Percentiles rank a stretch among this genome's conserved stretches.
Evolutionary conservation across 2,113 vertebrate genomes (phyloP).

Genomic region (Chlorodrepanis virens): DNA sequence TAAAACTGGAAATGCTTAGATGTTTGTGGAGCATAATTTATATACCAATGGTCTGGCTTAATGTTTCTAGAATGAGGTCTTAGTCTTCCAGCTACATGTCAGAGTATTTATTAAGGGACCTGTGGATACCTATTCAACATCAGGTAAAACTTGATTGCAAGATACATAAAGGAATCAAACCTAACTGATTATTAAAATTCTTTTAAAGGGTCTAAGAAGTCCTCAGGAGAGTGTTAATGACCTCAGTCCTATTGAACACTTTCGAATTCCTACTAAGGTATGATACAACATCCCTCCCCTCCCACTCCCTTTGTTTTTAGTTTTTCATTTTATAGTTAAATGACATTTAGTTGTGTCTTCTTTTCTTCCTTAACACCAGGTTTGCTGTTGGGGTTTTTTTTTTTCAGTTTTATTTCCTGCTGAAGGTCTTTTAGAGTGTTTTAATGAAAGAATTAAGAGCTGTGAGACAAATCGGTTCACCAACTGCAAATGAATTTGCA

Average conservation of each 20-base stretch:
- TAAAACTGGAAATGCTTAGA: background rate
- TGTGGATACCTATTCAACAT: background rate
- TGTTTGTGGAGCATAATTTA: background rate
- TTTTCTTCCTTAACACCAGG: background rate
- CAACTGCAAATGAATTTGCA: background rate
- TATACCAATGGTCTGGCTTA: background rate
- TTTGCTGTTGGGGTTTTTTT: background rate
- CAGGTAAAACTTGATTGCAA: background rate
- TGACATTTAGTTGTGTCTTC: background rate
- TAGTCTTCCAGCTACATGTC: background rate
- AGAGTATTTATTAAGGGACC: background rate
- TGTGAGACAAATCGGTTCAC: background rate
- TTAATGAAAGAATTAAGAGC: background rate
- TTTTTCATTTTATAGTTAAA: background rate
- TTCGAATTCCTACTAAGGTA: slow-evolving; percentile 93
- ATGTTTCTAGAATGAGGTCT: background rate
- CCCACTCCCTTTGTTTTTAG: background rate
- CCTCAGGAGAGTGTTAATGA: slow-evolving; percentile 91
- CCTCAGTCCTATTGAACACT: slow-evolving; percentile 90
- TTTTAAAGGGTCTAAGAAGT: slow-evolving; percentile 88
- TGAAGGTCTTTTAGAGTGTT: background rate
- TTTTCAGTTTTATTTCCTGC: background rate
- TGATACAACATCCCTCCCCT: background rate
- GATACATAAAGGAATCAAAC: background rate
- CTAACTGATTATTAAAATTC: background rate